Base-by-base conservation (phyloP, 2,888 invertebrate species). In the Habroteleia sp. region DNA sequence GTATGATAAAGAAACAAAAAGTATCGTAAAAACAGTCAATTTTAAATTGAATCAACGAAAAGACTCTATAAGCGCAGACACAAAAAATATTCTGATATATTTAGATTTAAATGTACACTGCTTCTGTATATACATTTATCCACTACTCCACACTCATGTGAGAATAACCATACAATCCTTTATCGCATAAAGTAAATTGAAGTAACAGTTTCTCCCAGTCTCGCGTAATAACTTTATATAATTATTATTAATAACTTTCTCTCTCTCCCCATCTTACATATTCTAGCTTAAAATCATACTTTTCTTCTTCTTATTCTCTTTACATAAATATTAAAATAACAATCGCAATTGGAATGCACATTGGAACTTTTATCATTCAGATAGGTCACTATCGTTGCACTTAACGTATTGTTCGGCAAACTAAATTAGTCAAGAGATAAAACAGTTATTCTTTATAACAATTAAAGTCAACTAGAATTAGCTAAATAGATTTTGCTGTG, bases 401-500 rank as follows among this genome's bases (percentile, higher is more conserved):
- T 58, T 63, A 54, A 48, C 11, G 14, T 54, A 68, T 63, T 71
- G 17, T 56, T 56, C 63, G 52, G 58, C 62, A 62, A 72, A 77
- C 65, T 69, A 72, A 54, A 48, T 37, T 63, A 69, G 72, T 41
- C 58, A 50, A 72, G 63, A 56, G 69, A 42, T 69, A 46, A 74
- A 54, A 71, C 63, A 63, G 54, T 65, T 72, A 76, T 81, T 60
- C 14, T 27, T 42, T 71, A 23, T 66, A 81, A 80, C 79, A 78
- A 79, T 72, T 78, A 76, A 74, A 74, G 63, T 58, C 71, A 81
- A 80, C 44, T 60, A 54, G 74, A 83, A 84, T 88, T 89, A 89
- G 80, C 87, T 88, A 89, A 93, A 93, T 89, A 93, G 90, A 84
- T 94, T 95, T 87, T 94, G 94, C 86, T 95, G 95, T 78, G 94